Evolutionary conservation across 2,888 invertebrate species (phyloP).

Genomic region (Acanthosepion lycidas): DNA sequence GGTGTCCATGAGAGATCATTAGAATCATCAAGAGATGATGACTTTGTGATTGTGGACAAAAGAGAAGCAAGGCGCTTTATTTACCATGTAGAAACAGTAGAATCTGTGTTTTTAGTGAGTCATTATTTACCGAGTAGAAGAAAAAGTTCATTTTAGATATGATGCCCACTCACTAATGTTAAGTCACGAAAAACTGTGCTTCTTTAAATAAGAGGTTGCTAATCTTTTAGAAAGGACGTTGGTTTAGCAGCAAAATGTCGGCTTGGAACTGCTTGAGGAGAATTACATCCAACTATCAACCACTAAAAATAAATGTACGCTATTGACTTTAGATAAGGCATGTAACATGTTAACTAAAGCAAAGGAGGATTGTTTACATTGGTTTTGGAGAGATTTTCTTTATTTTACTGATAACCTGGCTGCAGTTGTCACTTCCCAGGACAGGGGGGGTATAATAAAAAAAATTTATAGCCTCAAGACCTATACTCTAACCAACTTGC

Average conservation of each 20-base stretch:
- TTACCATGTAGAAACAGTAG: too few species aligned
- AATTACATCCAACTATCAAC: neutral
- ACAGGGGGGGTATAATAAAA: too few species aligned
- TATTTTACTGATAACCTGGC: too few species aligned
- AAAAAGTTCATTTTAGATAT: neutral
- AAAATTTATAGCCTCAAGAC: too few species aligned
- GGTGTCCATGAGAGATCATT: too few species aligned
- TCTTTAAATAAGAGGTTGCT: neutral
- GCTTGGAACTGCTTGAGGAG: neutral
- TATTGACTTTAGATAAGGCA: neutral
- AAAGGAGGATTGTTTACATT: too few species aligned
- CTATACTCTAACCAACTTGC: too few species aligned
- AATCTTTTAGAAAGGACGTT: neutral
- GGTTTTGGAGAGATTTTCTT: too few species aligned
- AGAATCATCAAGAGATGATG: too few species aligned
- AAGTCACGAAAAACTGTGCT: neutral
- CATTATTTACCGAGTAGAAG: neutral
- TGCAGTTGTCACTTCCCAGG: too few species aligned
- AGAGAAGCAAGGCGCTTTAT: too few species aligned
- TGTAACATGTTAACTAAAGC: neutral
- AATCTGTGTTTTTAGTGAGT: neutral
- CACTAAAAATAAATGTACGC: neutral
- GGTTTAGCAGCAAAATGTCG: neutral
- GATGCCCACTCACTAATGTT: neutral
- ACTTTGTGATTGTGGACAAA: too few species aligned